phyloP scores from a whole-genome alignment of 2,888 invertebrate species.

The Nomada ferruginata region DNA sequence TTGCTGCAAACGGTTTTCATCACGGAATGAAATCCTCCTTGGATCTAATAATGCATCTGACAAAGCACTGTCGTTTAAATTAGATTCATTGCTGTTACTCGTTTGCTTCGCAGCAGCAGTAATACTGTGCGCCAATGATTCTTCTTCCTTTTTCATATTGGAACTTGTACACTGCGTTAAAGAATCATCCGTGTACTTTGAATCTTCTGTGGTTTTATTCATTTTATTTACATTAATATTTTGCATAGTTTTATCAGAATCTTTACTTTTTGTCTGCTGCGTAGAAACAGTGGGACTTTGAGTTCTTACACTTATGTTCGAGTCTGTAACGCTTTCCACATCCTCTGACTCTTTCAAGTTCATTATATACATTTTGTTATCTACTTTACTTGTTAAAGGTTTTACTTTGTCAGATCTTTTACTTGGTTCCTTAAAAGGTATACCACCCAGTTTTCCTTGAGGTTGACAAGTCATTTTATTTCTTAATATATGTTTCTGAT shows the following conservation, averaged over 20 bases:
- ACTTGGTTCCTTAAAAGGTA: constrained; percentile 61
- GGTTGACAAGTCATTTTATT: constrained; percentile 56
- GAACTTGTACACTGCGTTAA: constrained; percentile 43
- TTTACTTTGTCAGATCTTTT: constrained; percentile 77
- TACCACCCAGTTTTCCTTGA: constrained; percentile 59
- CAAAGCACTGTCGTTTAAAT: constrained; percentile 67
- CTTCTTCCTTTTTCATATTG: constrained; percentile 57
- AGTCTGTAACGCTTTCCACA: constrained; percentile 70
- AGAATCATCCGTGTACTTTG: constrained; percentile 61
- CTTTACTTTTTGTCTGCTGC: constrained; percentile 67
- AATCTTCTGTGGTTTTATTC: constrained; percentile 61
- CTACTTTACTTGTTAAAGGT: constrained; percentile 69
- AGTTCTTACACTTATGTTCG: constrained; percentile 69
- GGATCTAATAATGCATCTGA: constrained; percentile 78
- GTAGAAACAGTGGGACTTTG: constrained; percentile 58
- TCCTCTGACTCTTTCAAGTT: constrained; percentile 76
- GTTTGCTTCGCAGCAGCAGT: constrained; percentile 45
- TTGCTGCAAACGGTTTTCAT: constrained; percentile 77
- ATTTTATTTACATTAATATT: constrained; percentile 53
- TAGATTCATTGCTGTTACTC: constrained; percentile 66
- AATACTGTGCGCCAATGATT: constrained; percentile 51
- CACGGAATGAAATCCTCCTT: constrained; percentile 80
- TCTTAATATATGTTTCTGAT: constrained; percentile 72
- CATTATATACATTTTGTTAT: constrained; percentile 65
- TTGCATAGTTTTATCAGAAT: constrained; percentile 63